Evolutionary conservation across 1,140 invertebrate genomes (phyloP), one percentile per base, ranked within the genome.

Genomic region (Branchinecta lindahli): DNA sequence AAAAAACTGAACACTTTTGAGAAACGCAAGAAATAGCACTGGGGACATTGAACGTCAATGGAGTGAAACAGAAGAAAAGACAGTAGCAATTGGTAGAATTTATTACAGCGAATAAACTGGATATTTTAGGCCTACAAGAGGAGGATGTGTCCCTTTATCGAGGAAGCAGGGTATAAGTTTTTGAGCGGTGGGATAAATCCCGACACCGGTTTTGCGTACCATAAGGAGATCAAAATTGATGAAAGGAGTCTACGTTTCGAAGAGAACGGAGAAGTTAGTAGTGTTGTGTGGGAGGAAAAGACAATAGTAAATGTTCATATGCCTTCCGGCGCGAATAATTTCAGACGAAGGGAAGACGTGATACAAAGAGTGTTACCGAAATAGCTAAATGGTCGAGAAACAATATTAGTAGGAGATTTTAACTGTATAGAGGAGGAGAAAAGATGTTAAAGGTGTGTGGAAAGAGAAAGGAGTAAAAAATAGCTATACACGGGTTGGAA

Each of bases 391-490:
- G 47, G n/a, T 52, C 9, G n/a, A n/a, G 9, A 52, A 9, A 52
- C 47, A n/a, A n/a, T 52, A 9, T n/a, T 52, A 52, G 9, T 52
- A 9, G n/a, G 47, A 9, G 47, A 52, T 52, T 52, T 52, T n/a
- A 52, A 52, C 47, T 52, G 47, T n/a, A 52, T 52, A n/a, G 47
- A 52, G 47, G n/a, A 52, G n/a, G n/a, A n/a, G n/a, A n/a, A n/a
- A n/a, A n/a, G n/a, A n/a, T n/a, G n/a, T n/a, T n/a, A n/a, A n/a
- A n/a, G n/a, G n/a, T n/a, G n/a, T n/a, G n/a, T n/a, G n/a, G n/a
- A n/a, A n/a, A n/a, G n/a, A n/a, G n/a, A n/a, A n/a, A n/a, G n/a
- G n/a, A n/a, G n/a, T n/a, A n/a, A n/a, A n/a, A n/a, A n/a, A n/a
- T n/a, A n/a, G n/a, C n/a, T n/a, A n/a, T n/a, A n/a, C n/a, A n/a